Evolutionary conservation across 1,140 invertebrate species (phyloP).

Genomic region (Drosophila elegans): DNA sequence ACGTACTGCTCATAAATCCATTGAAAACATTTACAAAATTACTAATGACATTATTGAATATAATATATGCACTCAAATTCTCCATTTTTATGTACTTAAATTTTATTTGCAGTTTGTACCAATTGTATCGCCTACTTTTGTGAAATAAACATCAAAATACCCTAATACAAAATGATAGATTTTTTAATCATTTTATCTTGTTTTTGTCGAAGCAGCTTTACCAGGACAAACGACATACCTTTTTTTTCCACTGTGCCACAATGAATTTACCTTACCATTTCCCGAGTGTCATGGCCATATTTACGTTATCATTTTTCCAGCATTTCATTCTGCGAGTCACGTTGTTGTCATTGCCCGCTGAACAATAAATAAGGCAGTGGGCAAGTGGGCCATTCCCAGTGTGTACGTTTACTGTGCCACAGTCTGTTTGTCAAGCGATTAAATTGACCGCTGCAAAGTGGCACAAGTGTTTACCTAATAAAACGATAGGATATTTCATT

Average conservation of each 20-base stretch:
- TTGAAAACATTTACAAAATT: too few species aligned
- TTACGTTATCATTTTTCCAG: conserved; percentile 75
- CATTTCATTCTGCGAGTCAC: conserved; percentile 71
- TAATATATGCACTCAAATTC: too few species aligned
- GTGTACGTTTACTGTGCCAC: conserved; percentile 1
- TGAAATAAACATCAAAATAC: too few species aligned
- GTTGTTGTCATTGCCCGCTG: conserved; percentile 50
- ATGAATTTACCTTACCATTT: conserved; percentile 14
- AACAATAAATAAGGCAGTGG: conserved; percentile 61
- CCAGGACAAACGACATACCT: too few species aligned
- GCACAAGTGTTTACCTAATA: conserved; percentile 42
- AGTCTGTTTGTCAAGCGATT: conserved; percentile 26
- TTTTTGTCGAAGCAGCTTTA: too few species aligned
- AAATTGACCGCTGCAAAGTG: conserved; percentile 41
- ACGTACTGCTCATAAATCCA: too few species aligned
- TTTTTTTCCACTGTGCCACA: conserved; percentile 8
- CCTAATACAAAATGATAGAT: too few species aligned
- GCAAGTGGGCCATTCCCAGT: conserved; percentile 9
- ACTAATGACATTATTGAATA: not conserved
- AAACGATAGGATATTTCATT: conserved; percentile 54
- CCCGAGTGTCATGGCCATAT: conserved; percentile 55
- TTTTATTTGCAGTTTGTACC: too few species aligned
- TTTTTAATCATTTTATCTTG: too few species aligned
- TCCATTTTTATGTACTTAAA: too few species aligned
- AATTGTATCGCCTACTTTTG: too few species aligned